phyloP scores from a whole-genome alignment of 2,113 vertebrate genomes.

The Polyodon spathula region DNA sequence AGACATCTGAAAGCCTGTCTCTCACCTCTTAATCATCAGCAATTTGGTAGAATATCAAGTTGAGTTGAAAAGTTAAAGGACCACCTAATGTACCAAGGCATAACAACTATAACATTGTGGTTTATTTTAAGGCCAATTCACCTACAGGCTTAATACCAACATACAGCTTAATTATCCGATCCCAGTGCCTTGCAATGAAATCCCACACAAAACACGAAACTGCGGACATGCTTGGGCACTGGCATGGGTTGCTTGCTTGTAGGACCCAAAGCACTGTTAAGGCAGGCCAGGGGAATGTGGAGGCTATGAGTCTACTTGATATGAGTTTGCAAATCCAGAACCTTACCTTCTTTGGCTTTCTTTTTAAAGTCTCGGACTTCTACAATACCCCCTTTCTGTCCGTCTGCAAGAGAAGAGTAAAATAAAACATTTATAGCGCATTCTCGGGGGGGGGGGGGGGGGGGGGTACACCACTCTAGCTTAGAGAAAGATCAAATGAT shows the following conservation, averaged over 20 bases:
- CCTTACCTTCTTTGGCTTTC: conserved; percentile 84
- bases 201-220: background rate
- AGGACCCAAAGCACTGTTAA: background rate
- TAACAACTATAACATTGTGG: background rate
- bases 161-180: background rate
- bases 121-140: background rate
- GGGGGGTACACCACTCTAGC: background rate
- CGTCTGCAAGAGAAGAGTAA: conserved; percentile 61
- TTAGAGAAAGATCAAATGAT: background rate
- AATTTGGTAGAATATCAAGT: background rate
- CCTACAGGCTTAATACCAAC: background rate
- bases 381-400: conserved; percentile 67
- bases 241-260: too few species aligned
- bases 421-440: background rate
- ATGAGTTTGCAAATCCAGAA: conserved; percentile 1
- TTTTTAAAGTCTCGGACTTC: conserved; percentile 78
- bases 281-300: background rate
- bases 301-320: background rate
- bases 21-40: too few species aligned
- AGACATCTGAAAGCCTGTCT: too few species aligned
- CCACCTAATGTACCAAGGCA: background rate
- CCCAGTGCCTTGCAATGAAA: background rate
- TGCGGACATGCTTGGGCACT: background rate
- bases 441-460: too few species aligned
- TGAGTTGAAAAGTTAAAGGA: background rate